These are phyloP conservation scores for Hydractinia echinata DNA, from an alignment of 30 jellyfish, hydroid and myxozoan species.

Conservation along the genomic window DNA sequence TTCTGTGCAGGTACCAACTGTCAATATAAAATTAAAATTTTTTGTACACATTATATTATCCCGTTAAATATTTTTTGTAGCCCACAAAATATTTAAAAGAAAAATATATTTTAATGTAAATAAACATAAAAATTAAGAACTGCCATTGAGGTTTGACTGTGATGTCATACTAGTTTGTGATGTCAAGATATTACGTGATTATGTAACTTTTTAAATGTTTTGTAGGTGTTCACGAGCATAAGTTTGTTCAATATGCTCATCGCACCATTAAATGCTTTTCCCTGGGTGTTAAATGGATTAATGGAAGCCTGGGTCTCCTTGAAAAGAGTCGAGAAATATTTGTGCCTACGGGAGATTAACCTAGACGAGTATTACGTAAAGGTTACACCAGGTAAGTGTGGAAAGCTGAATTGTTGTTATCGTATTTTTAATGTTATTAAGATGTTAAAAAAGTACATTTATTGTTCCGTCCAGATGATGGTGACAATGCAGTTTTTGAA, in stretches of 20 bases:
- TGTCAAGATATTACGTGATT: not conserved
- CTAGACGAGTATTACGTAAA: constrained; percentile 56
- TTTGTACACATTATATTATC: too few relatives aligned
- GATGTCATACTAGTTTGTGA: too few relatives aligned
- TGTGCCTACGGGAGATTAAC: constrained; percentile 59
- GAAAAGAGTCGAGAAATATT: constrained; percentile 62
- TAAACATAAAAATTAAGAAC: too few relatives aligned
- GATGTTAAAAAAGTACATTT: not conserved
- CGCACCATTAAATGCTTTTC: constrained; percentile 90
- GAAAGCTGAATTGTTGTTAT: not conserved
- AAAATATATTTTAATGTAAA: too few relatives aligned
- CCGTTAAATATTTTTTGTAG: too few relatives aligned
- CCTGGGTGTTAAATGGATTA: constrained; percentile 95
- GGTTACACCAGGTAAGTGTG: constrained; percentile 35
- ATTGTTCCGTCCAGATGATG: constrained; percentile 28
- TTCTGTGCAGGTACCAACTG: too few relatives aligned
- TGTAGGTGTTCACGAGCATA: constrained; percentile 90
- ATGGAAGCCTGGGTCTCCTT: constrained; percentile 91
- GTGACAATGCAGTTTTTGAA: constrained; percentile 37
- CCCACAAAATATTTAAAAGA: too few relatives aligned
- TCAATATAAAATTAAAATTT: too few relatives aligned
- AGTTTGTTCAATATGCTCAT: constrained; percentile 81
- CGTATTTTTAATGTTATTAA: not conserved
- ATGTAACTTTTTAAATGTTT: not conserved
- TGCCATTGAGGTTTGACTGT: too few relatives aligned